Conservation (phyloP, 2,797 vertebrate genomes). For the Pteropus rufus region DNA sequence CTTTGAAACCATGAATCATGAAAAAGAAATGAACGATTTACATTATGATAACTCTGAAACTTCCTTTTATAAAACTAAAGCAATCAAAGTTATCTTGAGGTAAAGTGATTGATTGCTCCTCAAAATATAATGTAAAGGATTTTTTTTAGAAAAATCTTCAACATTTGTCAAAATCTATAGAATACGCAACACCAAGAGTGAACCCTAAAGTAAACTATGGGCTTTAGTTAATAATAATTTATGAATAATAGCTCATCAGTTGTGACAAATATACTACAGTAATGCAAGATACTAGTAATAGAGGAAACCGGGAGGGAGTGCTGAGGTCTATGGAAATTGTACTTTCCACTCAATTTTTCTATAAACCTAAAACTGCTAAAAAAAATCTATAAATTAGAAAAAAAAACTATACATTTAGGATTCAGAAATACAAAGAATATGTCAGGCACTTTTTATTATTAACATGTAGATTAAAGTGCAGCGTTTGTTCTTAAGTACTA, state of each 20-base stretch:
- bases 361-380: not conserved
- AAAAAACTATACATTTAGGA: not conserved
- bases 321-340: not conserved
- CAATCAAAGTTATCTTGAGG: not conserved
- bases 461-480: not conserved
- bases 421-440: slow-evolving; percentile 1
- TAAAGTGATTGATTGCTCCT: not conserved
- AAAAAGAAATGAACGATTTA: slow-evolving; percentile 23
- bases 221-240: not conserved
- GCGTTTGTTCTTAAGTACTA: not conserved
- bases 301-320: not conserved
- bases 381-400: not conserved
- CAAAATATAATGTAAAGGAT: not conserved
- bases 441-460: not conserved
- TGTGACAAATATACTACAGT: not conserved
- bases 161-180: not conserved
- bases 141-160: not conserved
- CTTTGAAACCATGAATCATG: slow-evolving; percentile 3
- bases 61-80: slow-evolving; percentile 12
- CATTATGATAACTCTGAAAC: not conserved
- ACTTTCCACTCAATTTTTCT: not conserved
- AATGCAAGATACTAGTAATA: not conserved
- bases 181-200: not conserved
- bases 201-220: not conserved
- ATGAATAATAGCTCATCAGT: not conserved